Evolutionary conservation across 2,888 invertebrate genomes (phyloP), one percentile per base, ranked within the genome.

Genomic region (Apantesis nais): DNA sequence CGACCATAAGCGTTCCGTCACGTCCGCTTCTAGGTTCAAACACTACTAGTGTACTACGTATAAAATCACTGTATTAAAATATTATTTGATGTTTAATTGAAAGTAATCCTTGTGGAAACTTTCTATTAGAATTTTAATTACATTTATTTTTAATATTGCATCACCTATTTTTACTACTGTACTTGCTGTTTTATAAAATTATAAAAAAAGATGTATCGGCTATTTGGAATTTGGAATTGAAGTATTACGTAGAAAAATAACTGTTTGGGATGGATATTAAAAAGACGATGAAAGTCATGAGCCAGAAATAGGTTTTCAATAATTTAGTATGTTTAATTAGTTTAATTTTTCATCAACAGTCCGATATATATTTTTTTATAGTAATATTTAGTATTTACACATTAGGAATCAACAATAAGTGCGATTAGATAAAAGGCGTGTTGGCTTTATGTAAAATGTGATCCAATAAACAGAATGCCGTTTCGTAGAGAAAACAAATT

Each of bases 1-100:
- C 74, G 81, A 83, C 84, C 85, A 83, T 85, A 80, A 82, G 81
- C 89, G 84, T 86, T 84, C 89, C 88, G 86, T 83, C 92, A 90
- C 91, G 91, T 90, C 85, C 86, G 80, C 76, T 75, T 78, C 75
- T 68, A 70, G 73, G 77, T 80, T 84, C 79, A 80, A 79, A 79
- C 78, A 75, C 74, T 71, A 71, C 79, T 74, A 75, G 70, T 65
- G 64, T 78, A 66, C 72, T 72, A 68, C 74, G 67, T 69, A 75
- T 25, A 12, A 58, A 58, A 58, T 55, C 55, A 55, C 25, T 14
- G 29, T 58, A 58, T 48, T 60, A 70, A 73, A 72, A 66, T 75
- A 71, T 62, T 72, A 74, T 72, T 80, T 67, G 29, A 16, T 25
- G 58, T 29, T 58, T 29, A 58, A 7, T 58, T 29, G 58, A 29